These are phyloP conservation scores for Schizothorax lantsangensis DNA, from an alignment of 2,797 vertebrate genomes.

Conservation along the genomic window DNA sequence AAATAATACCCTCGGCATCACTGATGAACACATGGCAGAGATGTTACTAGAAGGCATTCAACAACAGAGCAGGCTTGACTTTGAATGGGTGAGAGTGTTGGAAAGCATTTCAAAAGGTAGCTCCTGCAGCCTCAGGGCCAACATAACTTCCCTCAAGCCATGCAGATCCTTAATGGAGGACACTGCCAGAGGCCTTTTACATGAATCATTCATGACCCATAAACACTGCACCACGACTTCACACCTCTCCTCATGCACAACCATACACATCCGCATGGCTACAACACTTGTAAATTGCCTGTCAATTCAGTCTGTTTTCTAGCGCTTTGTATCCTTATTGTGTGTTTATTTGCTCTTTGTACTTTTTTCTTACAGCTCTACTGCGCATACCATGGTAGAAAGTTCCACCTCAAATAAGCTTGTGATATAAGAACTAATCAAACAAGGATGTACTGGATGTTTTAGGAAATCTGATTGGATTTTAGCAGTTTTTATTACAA, in stretches of 20 bases:
- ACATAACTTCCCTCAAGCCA: conserved; percentile 22
- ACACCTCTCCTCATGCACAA: not conserved
- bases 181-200: not conserved
- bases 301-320: not conserved
- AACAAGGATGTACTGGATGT: not conserved
- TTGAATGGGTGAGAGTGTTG: not conserved
- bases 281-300: not conserved
- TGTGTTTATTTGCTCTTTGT: not conserved
- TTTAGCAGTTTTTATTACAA: not conserved
- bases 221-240: not conserved
- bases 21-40: conserved; percentile 33
- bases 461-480: not conserved
- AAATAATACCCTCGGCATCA: conserved; percentile 36
- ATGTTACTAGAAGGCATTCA: conserved; percentile 6
- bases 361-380: not conserved
- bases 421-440: not conserved
- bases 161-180: conserved; percentile 3
- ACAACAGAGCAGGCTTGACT: conserved; percentile 1
- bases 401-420: not conserved
- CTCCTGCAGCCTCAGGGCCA: conserved; percentile 15
- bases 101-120: conserved; percentile 3
- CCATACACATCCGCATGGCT: not conserved
- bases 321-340: not conserved
- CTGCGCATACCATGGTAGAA: not conserved
- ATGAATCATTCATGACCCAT: conserved; percentile 25